Evolutionary conservation across 2,113 vertebrate genomes (phyloP).

Genomic region (Channa maculata): DNA sequence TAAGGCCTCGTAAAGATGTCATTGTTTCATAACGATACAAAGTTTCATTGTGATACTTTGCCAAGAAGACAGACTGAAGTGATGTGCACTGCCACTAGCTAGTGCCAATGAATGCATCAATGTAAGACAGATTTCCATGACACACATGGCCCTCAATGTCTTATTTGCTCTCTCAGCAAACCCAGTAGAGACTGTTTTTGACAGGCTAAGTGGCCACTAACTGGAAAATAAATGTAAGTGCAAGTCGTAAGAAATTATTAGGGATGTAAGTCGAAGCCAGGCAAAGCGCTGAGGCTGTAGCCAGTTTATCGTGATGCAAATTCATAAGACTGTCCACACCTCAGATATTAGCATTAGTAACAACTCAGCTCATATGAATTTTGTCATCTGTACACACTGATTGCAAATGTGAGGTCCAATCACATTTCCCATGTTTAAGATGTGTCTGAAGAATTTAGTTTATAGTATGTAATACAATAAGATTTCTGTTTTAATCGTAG

Average conservation of each 20-base stretch:
- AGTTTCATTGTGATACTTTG: conserved; percentile 72
- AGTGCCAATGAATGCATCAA: conserved; percentile 55
- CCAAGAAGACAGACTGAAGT: conserved; percentile 49
- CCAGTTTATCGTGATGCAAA: conserved; percentile 29
- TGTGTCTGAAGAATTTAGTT: neutral
- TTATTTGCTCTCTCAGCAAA: conserved; percentile 58
- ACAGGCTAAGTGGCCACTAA: conserved; percentile 70
- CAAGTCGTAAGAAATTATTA: conserved; percentile 67
- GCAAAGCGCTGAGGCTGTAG: neutral
- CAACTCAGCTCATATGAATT: conserved; percentile 21
- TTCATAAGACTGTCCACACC: conserved; percentile 15
- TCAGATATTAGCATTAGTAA: conserved; percentile 31
- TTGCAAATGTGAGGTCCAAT: conserved; percentile 16
- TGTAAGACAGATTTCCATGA: conserved; percentile 52
- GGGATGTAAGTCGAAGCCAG: conserved; percentile 25
- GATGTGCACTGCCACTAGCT: conserved; percentile 36
- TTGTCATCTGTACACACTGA: conserved; percentile 29
- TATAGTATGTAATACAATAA: neutral
- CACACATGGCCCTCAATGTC: conserved; percentile 31
- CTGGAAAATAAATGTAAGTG: conserved; percentile 75
- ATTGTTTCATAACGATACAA: conserved; percentile 74
- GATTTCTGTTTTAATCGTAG: neutral
- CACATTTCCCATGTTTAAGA: conserved; percentile 7
- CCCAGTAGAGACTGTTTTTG: conserved; percentile 56
- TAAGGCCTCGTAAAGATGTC: conserved; percentile 71